Conservation (phyloP, 2,888 invertebrate species). For the Isoperla grammatica region DNA sequence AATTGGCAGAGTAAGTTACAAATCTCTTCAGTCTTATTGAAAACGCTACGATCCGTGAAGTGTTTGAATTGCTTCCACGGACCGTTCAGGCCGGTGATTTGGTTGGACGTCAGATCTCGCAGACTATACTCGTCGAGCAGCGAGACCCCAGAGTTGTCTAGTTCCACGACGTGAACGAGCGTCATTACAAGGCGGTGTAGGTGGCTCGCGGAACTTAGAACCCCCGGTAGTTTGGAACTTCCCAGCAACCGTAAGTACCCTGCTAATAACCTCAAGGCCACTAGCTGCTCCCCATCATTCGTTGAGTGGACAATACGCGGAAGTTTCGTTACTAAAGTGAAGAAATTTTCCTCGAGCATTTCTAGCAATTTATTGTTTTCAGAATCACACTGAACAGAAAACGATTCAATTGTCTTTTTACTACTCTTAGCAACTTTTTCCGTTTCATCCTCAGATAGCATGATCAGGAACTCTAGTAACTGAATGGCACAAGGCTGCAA, state of each 20-base stretch:
- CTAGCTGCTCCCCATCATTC: slow-evolving; percentile 58
- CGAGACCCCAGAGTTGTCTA: slow-evolving; percentile 47
- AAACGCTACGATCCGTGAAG: slow-evolving; percentile 47
- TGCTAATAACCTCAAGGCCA: slow-evolving; percentile 57
- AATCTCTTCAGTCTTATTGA: slow-evolving; percentile 49
- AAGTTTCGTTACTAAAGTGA: slow-evolving; percentile 52
- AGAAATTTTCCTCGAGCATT: slow-evolving; percentile 55
- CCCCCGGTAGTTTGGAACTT: slow-evolving; percentile 49
- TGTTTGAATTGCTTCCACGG: slow-evolving; percentile 63
- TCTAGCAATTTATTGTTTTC: slow-evolving; percentile 47
- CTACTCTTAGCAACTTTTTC: slow-evolving; percentile 48
- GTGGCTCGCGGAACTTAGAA: slow-evolving; percentile 51
- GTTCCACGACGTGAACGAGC: slow-evolving; percentile 50
- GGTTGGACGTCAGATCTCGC: slow-evolving; percentile 38
- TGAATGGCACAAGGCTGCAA: slow-evolving; percentile 41
- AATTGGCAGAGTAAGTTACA: slow-evolving; percentile 52
- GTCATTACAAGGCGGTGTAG: slow-evolving; percentile 53
- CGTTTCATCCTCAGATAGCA: slow-evolving; percentile 61
- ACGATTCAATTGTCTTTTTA: slow-evolving; percentile 40
- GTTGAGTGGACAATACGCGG: slow-evolving; percentile 54
- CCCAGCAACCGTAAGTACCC: slow-evolving; percentile 61
- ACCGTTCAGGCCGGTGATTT: slow-evolving; percentile 13
- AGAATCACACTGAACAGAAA: slow-evolving; percentile 44
- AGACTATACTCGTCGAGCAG: slow-evolving; percentile 49
- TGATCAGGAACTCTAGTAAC: slow-evolving; percentile 58